Evolutionary conservation across 2,113 vertebrate genomes (phyloP).

Genomic region (Paedocypris sp.): DNA sequence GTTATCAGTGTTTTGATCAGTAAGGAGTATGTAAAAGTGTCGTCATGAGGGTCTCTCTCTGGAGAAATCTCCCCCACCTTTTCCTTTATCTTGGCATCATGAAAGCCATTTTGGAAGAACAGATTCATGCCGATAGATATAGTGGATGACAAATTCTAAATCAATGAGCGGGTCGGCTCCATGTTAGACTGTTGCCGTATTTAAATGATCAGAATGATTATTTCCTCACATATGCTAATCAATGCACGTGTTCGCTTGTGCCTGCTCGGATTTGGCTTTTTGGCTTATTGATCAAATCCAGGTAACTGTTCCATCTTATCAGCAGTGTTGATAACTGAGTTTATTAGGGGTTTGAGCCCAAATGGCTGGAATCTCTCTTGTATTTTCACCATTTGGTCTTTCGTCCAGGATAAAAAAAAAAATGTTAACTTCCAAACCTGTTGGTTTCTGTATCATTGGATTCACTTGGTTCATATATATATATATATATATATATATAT

Average conservation of each 20-base stretch:
- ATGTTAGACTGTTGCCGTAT: constrained; percentile 39
- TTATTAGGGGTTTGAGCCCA: neutral
- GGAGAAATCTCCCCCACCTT: constrained; percentile 17
- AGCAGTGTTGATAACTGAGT: neutral
- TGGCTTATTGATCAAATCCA: too few species aligned
- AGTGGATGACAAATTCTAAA: constrained; percentile 48
- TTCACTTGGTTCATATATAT: too few species aligned
- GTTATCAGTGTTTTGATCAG: constrained; percentile 39
- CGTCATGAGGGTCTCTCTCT: constrained; percentile 34
- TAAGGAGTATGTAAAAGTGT: constrained; percentile 41
- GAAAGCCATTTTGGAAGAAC: constrained; percentile 32
- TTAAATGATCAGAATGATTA: constrained; percentile 43
- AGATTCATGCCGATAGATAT: constrained; percentile 44
- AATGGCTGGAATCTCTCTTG: too few species aligned
- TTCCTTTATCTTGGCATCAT: constrained; percentile 30
- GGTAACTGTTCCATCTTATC: neutral
- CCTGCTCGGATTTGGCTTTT: neutral
- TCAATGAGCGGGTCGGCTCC: constrained; percentile 40
- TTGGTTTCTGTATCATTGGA: too few species aligned
- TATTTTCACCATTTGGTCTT: too few species aligned
- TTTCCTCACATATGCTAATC: constrained; percentile 32
- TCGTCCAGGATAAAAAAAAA: too few species aligned
- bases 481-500: too few species aligned
- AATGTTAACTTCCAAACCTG: too few species aligned
- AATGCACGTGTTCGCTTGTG: constrained; percentile 9